phyloP scores from a whole-genome alignment of 2,797 vertebrate species.

The Mormyrus proboscirostris region DNA sequence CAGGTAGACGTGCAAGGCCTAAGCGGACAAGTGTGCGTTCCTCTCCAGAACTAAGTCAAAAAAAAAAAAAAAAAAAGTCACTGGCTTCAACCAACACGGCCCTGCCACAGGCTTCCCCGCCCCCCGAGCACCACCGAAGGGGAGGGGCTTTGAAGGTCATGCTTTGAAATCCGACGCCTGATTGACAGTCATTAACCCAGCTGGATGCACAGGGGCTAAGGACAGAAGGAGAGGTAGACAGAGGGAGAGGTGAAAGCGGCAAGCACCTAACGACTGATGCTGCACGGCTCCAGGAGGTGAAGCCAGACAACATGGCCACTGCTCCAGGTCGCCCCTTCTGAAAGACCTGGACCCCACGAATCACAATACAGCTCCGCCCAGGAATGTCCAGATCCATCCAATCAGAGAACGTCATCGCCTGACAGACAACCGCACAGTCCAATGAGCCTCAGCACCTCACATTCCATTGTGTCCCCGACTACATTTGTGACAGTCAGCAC shows the following conservation, averaged over 20 bases:
- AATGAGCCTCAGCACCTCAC: neutral
- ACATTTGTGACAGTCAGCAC: neutral
- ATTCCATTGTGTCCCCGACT: neutral
- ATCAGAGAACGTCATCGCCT: neutral
- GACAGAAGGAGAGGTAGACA: neutral
- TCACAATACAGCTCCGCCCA: neutral
- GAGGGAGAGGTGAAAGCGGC: constrained; percentile 7
- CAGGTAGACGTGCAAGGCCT: neutral
- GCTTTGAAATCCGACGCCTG: constrained; percentile 19
- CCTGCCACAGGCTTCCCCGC: neutral
- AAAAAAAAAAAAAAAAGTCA: too few relatives aligned
- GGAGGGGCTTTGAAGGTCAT: constrained; percentile 19
- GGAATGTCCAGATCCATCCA: neutral
- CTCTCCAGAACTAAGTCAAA: neutral
- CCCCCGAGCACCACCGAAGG: neutral
- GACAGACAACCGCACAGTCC: neutral
- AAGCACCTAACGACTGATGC: neutral
- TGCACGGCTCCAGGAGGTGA: neutral
- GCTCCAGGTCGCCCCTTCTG: neutral
- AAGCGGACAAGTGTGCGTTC: neutral
- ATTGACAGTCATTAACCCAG: constrained; percentile 18
- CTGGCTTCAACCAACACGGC: neutral
- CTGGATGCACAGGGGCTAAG: neutral
- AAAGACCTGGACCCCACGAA: neutral
- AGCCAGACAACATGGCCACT: neutral